Conservation (phyloP, 2,797 vertebrate genomes). For the Lepilemur ruficaudatus region DNA sequence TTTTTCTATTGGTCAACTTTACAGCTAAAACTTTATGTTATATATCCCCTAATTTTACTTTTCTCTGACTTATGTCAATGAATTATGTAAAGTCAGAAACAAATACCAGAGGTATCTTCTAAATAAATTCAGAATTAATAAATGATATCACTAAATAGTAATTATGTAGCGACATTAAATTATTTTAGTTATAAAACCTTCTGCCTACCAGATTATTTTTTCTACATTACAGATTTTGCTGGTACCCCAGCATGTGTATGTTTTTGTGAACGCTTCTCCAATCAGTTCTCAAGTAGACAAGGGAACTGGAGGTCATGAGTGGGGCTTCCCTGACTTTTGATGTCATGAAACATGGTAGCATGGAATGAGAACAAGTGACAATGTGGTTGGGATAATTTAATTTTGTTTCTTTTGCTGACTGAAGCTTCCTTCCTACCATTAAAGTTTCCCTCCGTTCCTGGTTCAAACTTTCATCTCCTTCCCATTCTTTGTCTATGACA, state of each 20-base stretch:
- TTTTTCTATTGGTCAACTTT: not conserved
- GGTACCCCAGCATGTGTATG: not conserved
- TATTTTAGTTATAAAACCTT: not conserved
- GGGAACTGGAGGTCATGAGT: accelerated
- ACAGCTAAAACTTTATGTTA: not conserved
- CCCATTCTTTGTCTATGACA: not conserved
- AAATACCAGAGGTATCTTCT: not conserved
- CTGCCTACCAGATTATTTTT: not conserved
- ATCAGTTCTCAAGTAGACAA: not conserved
- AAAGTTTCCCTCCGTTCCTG: not conserved
- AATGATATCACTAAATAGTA: not conserved
- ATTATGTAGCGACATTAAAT: not conserved
- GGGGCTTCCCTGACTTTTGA: not conserved
- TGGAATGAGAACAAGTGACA: not conserved
- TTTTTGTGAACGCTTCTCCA: not conserved
- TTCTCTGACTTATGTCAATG: not conserved
- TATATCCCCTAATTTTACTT: not conserved
- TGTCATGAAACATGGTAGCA: not conserved
- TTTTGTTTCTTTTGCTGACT: not conserved
- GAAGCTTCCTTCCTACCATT: not conserved
- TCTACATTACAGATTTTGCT: not conserved
- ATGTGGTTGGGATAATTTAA: not conserved
- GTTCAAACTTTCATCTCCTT: not conserved
- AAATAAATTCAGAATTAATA: not conserved
- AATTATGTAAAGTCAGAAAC: not conserved